These are phyloP conservation scores for Cremastinae sp. DNA, from an alignment of 2,888 invertebrate genomes.

Conservation along the genomic window DNA sequence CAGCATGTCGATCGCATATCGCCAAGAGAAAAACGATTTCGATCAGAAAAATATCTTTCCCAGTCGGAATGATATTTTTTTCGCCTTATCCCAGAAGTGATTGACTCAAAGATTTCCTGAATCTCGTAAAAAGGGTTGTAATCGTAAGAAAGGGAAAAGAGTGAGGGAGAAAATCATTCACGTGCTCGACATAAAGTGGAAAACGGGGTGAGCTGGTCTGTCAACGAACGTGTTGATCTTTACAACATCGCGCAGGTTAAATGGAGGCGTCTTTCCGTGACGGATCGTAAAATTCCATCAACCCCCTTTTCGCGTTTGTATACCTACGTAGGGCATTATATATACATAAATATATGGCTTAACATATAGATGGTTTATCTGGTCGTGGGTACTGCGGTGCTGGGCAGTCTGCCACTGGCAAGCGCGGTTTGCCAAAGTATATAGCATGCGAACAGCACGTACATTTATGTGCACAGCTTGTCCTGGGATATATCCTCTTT, in stretches of 20 bases:
- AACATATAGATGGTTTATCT: slow-evolving; percentile 21
- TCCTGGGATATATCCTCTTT: slow-evolving; percentile 33
- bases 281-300: slow-evolving; percentile 51
- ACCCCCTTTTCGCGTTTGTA: slow-evolving; percentile 23
- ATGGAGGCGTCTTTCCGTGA: slow-evolving; percentile 52
- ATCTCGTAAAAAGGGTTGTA: not conserved
- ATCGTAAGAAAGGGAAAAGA: not conserved
- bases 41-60: too few relatives aligned
- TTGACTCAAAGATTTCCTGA: not conserved
- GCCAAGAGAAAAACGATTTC: too few relatives aligned
- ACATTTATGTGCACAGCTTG: slow-evolving; percentile 64
- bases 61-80: too few relatives aligned
- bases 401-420: slow-evolving; percentile 58
- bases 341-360: not conserved
- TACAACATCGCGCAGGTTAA: slow-evolving; percentile 40
- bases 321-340: slow-evolving; percentile 7
- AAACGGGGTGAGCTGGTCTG: slow-evolving; percentile 38
- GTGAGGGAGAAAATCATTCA: slow-evolving; percentile 1
- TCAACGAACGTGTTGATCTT: slow-evolving; percentile 37
- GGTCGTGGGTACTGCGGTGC: slow-evolving; percentile 29
- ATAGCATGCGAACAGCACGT: slow-evolving; percentile 56
- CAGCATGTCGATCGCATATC: too few relatives aligned
- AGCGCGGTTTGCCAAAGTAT: slow-evolving; percentile 44
- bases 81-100: too few relatives aligned
- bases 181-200: slow-evolving; percentile 17